These are phyloP conservation scores for Acronicta leporina DNA, from an alignment of 2,888 invertebrate species.

Conservation along the genomic window DNA sequence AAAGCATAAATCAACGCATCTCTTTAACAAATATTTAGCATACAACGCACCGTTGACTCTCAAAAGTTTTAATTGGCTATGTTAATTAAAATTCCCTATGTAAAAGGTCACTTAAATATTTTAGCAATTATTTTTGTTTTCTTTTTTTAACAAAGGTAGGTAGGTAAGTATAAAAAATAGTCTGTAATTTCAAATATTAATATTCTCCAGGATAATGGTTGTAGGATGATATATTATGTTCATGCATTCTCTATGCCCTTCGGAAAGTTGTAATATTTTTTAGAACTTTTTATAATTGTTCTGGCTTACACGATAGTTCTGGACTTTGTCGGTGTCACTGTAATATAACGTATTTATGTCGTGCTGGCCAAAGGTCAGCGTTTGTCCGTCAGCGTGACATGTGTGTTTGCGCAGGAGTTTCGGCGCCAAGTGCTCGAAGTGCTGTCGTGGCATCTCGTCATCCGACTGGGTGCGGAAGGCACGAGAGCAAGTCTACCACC, in stretches of 20 bases:
- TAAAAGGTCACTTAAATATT: constrained; percentile 41
- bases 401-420: constrained; percentile 92
- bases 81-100: constrained; percentile 37
- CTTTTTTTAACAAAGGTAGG: constrained; percentile 29
- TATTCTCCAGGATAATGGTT: constrained; percentile 28
- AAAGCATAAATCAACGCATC: constrained; percentile 12
- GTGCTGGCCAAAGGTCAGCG: constrained; percentile 18
- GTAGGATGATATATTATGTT: constrained; percentile 24
- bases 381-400: constrained; percentile 43
- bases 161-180: constrained; percentile 30
- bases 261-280: constrained; percentile 8
- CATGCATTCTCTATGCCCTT: constrained; percentile 10
- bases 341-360: constrained; percentile 7
- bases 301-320: constrained; percentile 1
- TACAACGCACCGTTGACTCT: constrained; percentile 5
- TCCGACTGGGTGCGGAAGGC: constrained; percentile 99
- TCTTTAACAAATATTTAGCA: constrained; percentile 1
- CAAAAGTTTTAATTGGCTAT: constrained; percentile 33
- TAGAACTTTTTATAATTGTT: constrained; percentile 9
- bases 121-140: constrained; percentile 36
- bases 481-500: constrained; percentile 97
- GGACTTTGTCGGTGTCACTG: constrained; percentile 12
- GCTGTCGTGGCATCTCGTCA: constrained; percentile 96
- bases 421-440: constrained; percentile 98
- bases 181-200: constrained; percentile 32